Percentiles rank a stretch among this genome's conserved stretches.
phyloP scores from a whole-genome alignment of 2,888 invertebrate genomes.

The Eustalomyia histrio region DNA sequence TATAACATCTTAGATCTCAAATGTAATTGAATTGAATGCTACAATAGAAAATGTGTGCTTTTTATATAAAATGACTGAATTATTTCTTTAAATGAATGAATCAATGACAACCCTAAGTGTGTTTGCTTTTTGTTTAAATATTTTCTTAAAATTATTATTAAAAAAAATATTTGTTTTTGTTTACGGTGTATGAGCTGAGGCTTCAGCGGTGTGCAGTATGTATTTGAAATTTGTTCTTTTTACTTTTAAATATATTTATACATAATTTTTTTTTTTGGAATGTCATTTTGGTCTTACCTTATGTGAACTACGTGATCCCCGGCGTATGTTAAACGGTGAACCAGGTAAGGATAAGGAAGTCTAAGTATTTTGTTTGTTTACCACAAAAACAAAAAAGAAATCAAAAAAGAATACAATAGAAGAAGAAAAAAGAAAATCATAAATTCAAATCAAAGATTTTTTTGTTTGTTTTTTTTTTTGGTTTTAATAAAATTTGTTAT shows the following conservation, averaged over 20 bases:
- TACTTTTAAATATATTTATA: not conserved
- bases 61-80: slow-evolving; percentile 6
- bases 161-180: slow-evolving; percentile 4
- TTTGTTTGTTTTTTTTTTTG: slow-evolving; percentile 38
- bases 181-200: slow-evolving; percentile 30
- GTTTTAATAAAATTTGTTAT: slow-evolving; percentile 34
- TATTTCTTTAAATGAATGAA: not conserved
- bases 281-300: slow-evolving; percentile 79
- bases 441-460: slow-evolving; percentile 72
- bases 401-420: slow-evolving; percentile 65
- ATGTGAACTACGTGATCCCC: slow-evolving; percentile 94
- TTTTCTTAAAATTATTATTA: slow-evolving; percentile 6
- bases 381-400: slow-evolving; percentile 72
- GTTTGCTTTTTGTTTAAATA: slow-evolving; percentile 26
- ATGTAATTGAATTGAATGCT: not conserved
- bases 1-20: slow-evolving; percentile 11
- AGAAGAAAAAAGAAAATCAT: slow-evolving; percentile 70
- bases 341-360: slow-evolving; percentile 98
- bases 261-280: slow-evolving; percentile 33
- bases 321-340: slow-evolving; percentile 95
- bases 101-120: slow-evolving; percentile 60
- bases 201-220: slow-evolving; percentile 34
- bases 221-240: slow-evolving; percentile 18
- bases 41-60: slow-evolving; percentile 17
- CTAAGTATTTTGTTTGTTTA: slow-evolving; percentile 80